Percentiles rank a stretch among this genome's conserved stretches.
Evolutionary conservation across 1,140 invertebrate genomes (phyloP).

Genomic region (Cotesia chilonis): DNA sequence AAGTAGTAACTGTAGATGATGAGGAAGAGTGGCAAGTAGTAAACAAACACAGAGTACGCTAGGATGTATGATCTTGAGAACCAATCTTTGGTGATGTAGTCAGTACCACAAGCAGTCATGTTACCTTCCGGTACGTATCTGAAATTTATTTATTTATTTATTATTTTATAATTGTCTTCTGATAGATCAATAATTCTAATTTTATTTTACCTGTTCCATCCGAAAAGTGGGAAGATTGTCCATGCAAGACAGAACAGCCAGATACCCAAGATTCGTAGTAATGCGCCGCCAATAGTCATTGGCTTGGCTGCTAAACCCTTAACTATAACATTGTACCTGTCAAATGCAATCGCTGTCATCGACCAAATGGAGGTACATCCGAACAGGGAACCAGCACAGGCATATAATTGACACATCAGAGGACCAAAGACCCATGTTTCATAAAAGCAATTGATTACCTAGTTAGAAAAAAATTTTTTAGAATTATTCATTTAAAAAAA

Average conservation of each 20-base stretch:
- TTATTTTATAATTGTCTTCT: background rate
- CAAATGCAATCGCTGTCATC: conserved; percentile 66
- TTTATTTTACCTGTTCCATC: conserved; percentile 71
- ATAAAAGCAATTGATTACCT: conserved; percentile 34
- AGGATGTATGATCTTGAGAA: conserved; percentile 72
- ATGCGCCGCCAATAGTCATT: conserved; percentile 74
- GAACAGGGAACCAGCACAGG: conserved; percentile 66
- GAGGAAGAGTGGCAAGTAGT: conserved; percentile 71
- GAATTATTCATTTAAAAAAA: background rate
- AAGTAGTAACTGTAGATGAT: conserved; percentile 77
- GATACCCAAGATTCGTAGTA: conserved; percentile 74
- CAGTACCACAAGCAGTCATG: conserved; percentile 82
- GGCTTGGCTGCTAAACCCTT: conserved; percentile 72
- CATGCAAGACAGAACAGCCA: conserved; percentile 76
- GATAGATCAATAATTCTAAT: background rate
- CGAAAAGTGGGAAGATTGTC: conserved; percentile 75
- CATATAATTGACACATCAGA: conserved; percentile 69
- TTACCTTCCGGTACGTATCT: conserved; percentile 80
- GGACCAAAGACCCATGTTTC: conserved; percentile 49
- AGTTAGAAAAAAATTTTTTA: background rate
- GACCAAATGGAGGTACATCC: conserved; percentile 68
- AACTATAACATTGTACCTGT: conserved; percentile 69
- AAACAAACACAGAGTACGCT: conserved; percentile 72
- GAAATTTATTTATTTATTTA: conserved; percentile 27
- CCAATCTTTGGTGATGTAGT: conserved; percentile 76